phyloP scores from a whole-genome alignment of 2,113 vertebrate species.

The Bubalus kerabau region DNA sequence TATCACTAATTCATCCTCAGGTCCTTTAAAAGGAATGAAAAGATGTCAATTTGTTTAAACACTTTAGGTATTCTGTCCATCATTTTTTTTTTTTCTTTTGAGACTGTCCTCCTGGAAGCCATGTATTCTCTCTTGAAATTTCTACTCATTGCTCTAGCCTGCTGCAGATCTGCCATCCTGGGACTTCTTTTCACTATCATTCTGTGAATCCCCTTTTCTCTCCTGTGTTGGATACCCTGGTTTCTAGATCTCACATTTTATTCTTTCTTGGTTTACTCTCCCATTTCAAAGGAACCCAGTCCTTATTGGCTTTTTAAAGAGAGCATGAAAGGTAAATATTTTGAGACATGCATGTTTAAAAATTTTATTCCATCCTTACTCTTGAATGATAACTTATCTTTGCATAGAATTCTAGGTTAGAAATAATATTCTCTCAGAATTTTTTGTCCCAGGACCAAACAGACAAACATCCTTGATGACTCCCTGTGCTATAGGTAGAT shows the following conservation, averaged over 20 bases:
- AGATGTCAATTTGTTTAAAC: neutral
- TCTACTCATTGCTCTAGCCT: neutral
- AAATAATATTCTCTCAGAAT: constrained; percentile 6
- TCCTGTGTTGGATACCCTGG: neutral
- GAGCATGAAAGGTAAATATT: neutral
- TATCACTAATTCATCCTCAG: neutral
- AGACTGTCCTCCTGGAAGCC: neutral
- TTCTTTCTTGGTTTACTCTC: neutral
- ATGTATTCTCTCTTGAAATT: neutral
- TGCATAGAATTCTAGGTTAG: neutral
- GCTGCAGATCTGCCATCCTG: neutral
- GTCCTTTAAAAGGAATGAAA: neutral
- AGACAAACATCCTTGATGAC: neutral
- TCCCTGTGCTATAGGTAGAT: neutral
- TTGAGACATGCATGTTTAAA: neutral
- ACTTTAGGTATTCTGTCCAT: neutral
- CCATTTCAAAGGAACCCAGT: neutral
- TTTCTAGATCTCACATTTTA: neutral
- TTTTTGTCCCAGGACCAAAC: neutral
- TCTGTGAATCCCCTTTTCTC: neutral
- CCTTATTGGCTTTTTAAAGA: neutral
- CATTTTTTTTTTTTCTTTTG: neutral
- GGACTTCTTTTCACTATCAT: neutral
- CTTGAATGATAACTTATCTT: neutral
- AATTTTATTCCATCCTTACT: neutral